These are phyloP conservation scores for Strix occidentalis DNA, from an alignment of 2,797 vertebrate genomes.

Conservation along the genomic window DNA sequence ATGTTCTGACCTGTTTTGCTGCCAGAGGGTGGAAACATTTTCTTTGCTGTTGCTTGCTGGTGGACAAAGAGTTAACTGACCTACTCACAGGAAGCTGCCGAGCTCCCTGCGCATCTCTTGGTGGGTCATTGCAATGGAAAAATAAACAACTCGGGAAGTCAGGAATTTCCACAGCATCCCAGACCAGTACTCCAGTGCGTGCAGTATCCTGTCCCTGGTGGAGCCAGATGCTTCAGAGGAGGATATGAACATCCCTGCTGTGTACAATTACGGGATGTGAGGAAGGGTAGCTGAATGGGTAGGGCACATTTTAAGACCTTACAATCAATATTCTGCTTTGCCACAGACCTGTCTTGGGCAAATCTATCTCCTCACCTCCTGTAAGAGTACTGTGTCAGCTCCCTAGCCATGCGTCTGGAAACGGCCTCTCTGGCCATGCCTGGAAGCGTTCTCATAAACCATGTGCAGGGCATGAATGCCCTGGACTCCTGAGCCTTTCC, in stretches of 20 bases:
- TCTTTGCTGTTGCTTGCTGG: neutral
- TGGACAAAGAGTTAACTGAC: neutral
- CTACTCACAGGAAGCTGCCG: neutral
- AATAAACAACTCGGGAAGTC: slow-evolving; percentile 44
- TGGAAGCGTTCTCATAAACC: neutral
- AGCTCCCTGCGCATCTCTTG: slow-evolving; percentile 6
- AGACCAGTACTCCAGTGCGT: neutral
- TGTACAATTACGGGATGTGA: neutral
- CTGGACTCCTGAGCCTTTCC: neutral
- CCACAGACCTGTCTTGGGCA: neutral
- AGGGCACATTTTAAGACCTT: neutral
- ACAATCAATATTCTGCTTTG: neutral
- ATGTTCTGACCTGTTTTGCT: neutral
- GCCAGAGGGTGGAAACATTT: neutral
- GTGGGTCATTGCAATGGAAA: slow-evolving; percentile 34
- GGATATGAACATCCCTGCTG: neutral
- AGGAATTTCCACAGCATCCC: slow-evolving; percentile 41
- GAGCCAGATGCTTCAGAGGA: slow-evolving; percentile 31
- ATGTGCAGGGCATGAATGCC: neutral
- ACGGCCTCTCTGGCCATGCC: neutral
- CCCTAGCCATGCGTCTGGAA: neutral
- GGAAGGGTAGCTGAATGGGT: neutral
- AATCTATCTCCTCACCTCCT: neutral
- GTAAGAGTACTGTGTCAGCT: neutral
- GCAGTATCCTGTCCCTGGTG: slow-evolving; percentile 19